Conservation (phyloP, 2,113 vertebrate genomes). For the Platycercus adscitus region DNA sequence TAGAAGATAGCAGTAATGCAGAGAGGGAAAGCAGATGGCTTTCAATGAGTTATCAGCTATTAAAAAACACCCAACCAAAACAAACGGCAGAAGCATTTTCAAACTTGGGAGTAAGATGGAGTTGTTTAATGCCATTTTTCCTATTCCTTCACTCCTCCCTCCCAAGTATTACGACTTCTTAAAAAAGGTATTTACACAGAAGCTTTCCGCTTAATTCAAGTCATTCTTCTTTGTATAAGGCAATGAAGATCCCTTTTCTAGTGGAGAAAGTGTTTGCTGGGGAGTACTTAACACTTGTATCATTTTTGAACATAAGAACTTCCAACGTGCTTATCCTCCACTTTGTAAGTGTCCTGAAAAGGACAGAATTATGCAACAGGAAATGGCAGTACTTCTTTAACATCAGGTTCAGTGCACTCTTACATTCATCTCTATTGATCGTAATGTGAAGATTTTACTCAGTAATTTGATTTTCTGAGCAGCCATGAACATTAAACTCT, state of each 20-base stretch:
- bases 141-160: not conserved
- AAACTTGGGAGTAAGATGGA: not conserved
- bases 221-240: not conserved
- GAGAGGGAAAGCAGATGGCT: not conserved
- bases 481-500: not conserved
- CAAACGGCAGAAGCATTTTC: not conserved
- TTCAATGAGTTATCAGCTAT: not conserved
- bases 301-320: not conserved
- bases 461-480: not conserved
- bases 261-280: not conserved
- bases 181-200: not conserved
- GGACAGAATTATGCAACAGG: not conserved
- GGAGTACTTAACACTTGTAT: not conserved
- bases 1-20: not conserved
- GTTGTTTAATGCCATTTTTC: not conserved
- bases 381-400: not conserved
- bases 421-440: not conserved
- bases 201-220: not conserved
- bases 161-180: not conserved
- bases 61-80: not conserved
- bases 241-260: not conserved
- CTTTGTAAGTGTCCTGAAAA: not conserved
- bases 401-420: not conserved
- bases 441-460: not conserved
- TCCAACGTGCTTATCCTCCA: not conserved